phyloP scores from a whole-genome alignment of 2,797 vertebrate genomes.

The Cirrhinus molitorella region DNA sequence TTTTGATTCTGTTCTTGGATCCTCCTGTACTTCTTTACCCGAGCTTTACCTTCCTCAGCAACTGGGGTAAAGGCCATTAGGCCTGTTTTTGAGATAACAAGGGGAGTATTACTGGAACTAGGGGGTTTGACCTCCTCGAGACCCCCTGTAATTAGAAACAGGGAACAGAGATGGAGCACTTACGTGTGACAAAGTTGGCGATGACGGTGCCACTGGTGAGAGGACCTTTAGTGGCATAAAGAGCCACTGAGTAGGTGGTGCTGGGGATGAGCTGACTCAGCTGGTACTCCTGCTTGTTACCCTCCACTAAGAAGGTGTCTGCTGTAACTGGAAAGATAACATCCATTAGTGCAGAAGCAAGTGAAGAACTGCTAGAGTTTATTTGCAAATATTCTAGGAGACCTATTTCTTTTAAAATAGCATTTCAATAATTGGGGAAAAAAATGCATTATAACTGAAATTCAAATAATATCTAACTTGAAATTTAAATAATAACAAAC shows the following conservation, averaged over 20 bases:
- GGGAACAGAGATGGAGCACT: constrained; percentile 63
- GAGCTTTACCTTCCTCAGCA: not conserved
- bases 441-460: not conserved
- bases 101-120: not conserved
- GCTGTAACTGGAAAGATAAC: constrained; percentile 80
- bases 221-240: constrained; percentile 91
- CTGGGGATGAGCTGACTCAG: constrained; percentile 89
- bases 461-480: no score
- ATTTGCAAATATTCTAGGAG: not conserved
- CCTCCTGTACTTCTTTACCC: not conserved
- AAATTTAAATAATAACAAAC: no score
- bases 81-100: not conserved
- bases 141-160: not conserved
- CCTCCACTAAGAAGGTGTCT: constrained; percentile 93
- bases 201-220: constrained; percentile 89
- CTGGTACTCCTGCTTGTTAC: constrained; percentile 88
- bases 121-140: not conserved
- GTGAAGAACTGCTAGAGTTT: not conserved
- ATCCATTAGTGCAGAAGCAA: not conserved
- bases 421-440: not conserved
- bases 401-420: not conserved
- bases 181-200: constrained; percentile 94
- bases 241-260: constrained; percentile 88
- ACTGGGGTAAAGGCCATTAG: not conserved
- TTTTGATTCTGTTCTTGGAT: not conserved